Base-by-base conservation (phyloP, 2,797 vertebrate genomes). In the Vireo griseus region DNA sequence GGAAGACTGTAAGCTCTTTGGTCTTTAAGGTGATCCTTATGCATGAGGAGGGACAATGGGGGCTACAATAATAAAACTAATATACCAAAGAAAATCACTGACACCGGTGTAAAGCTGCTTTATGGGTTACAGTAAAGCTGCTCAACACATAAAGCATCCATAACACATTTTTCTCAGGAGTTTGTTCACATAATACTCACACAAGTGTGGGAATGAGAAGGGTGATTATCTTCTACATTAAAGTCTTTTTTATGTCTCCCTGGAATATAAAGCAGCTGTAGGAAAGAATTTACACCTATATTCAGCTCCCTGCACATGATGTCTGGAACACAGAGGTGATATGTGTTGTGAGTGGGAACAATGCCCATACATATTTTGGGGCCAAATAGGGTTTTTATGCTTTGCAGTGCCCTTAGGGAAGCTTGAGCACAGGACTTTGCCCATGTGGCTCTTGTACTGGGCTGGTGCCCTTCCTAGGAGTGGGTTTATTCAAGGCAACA, bases 221-320 rank as follows among this genome's bases (percentile, higher is more conserved):
- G 67, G 24, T 63, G 71, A 92, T 90, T 87, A 86, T 91, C 67
- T 76, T 94, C 79, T 67, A 45, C 73, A 63, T 65, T 86, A 50
- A 92, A 88, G 52, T 50, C 50, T 77, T 93, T 83, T 91, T 90
- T 86, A 67, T 55, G 61, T 63, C 61, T 79, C 79, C 51, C 69
- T 44, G 44, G 78, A 91, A 94, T 74, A 92, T 89, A 81, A 88
- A 90, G 78, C 68, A 88, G 50, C 47, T 89, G 48, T 66, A 83
- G 82, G 66, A 88, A 86, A 75, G 62, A 66, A 90, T 72, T 90
- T 89, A 76, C 45, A 68, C 84, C 84, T 75, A 12, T 85, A 42
- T 58, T 77, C 86, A 44, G 39, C 85, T 88, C 74, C 16, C 59
- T 75, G 58, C 18, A 39, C n/a, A 39, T 2, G 4, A n/a, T 50